Percentiles rank a stretch among this genome's conserved stretches.
Conservation (phyloP, 1,140 invertebrate species). For the Chrysomallon squamiferum region DNA sequence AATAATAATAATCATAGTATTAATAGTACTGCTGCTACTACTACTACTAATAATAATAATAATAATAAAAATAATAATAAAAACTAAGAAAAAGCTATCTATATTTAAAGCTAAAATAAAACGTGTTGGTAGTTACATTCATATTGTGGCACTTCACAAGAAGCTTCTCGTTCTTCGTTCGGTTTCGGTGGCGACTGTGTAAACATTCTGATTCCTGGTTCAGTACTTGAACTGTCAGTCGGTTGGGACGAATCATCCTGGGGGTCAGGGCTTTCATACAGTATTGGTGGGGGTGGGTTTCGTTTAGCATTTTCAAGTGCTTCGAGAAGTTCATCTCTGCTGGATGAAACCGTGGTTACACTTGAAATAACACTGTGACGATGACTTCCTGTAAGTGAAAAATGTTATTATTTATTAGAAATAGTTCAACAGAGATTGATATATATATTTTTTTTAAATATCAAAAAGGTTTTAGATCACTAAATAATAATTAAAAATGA, state of each 20-base stretch:
- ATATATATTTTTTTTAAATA: no score
- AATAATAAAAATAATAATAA: no score
- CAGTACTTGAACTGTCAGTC: slow-evolving; percentile 60
- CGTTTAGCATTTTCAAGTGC: slow-evolving; percentile 62
- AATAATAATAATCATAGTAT: no score
- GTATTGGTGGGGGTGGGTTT: slow-evolving; percentile 45
- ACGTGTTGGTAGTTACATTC: slow-evolving; percentile 40
- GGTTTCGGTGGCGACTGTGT: slow-evolving; percentile 64
- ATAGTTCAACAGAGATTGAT: not conserved
- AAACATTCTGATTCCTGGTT: slow-evolving; percentile 63
- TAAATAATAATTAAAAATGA: no score
- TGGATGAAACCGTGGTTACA: slow-evolving; percentile 62
- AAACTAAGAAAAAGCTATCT: no score
- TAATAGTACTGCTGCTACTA: no score
- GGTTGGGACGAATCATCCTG: slow-evolving; percentile 43
- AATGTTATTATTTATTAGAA: not conserved
- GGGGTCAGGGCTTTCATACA: slow-evolving; percentile 46
- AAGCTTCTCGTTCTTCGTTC: slow-evolving; percentile 62
- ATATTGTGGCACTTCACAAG: slow-evolving; percentile 59
- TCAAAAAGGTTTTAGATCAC: no score
- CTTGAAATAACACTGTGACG: slow-evolving; percentile 57
- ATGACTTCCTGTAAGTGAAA: slow-evolving; percentile 49
- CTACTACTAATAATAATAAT: no score
- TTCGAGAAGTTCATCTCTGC: slow-evolving; percentile 61
- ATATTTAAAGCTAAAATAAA: no score